phyloP scores from a whole-genome alignment of 1,140 invertebrate genomes.

The Polyergus mexicanus region DNA sequence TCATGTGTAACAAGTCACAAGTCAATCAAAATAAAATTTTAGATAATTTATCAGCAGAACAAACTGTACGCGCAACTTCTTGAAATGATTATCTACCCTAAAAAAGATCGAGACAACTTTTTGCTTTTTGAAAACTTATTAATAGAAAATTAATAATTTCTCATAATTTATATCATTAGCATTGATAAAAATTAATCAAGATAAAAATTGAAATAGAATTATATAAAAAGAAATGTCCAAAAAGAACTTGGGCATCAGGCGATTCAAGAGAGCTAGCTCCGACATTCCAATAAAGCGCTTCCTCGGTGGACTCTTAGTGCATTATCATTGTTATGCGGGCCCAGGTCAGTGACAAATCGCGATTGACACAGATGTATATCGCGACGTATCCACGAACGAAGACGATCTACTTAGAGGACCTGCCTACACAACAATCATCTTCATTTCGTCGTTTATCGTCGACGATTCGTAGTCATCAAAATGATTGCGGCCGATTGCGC shows the following conservation, averaged over 20 bases:
- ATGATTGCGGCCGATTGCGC: constrained; percentile 85
- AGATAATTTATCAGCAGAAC: neutral
- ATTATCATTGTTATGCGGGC: constrained; percentile 9
- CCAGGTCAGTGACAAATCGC: constrained; percentile 71
- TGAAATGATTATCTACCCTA: neutral
- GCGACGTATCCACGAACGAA: constrained; percentile 70
- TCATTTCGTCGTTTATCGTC: constrained; percentile 81
- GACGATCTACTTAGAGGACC: constrained; percentile 79
- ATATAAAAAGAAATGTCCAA: neutral
- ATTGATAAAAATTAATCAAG: constrained; percentile 3
- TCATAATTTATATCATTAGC: neutral
- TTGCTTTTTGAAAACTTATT: neutral
- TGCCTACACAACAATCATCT: constrained; percentile 85
- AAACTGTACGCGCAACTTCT: neutral
- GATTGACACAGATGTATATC: constrained; percentile 82
- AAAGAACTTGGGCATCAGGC: neutral
- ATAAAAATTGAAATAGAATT: neutral
- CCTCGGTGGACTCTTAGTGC: no score
- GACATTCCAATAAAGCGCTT: neutral
- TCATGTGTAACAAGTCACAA: neutral
- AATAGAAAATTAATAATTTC: neutral
- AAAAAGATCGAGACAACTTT: neutral
- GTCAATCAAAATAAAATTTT: neutral
- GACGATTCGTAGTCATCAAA: constrained; percentile 84
- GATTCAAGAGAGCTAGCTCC: neutral